Evolutionary conservation across 2,113 vertebrate species (phyloP).

Genomic region (Bubo scandiacus): DNA sequence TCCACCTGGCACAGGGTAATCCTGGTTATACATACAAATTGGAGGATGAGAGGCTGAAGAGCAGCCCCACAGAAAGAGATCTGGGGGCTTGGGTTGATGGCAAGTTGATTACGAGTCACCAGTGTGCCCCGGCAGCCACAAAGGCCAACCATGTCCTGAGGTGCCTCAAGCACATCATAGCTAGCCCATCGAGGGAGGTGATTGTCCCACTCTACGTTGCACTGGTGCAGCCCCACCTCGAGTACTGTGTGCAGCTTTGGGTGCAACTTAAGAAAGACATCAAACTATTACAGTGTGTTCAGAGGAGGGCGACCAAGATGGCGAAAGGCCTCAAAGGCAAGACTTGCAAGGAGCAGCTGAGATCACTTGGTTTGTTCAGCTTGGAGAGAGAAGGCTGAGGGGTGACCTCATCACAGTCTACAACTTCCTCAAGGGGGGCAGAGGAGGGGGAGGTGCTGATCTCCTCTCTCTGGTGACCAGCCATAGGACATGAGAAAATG

Average conservation of each 20-base stretch:
- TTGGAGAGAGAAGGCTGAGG: neutral
- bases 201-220: neutral
- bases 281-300: neutral
- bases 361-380: neutral
- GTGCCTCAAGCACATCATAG: accelerated
- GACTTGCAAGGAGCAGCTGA: neutral
- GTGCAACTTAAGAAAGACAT: neutral
- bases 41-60: neutral
- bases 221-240: accelerated
- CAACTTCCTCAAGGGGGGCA: neutral
- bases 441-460: neutral
- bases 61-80: neutral
- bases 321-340: neutral
- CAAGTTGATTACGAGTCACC: neutral
- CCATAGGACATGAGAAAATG: accelerated
- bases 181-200: accelerated
- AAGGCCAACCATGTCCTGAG: accelerated
- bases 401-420: neutral
- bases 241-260: neutral
- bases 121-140: neutral
- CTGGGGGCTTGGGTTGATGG: neutral
- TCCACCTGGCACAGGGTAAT: neutral
- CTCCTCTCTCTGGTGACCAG: neutral
- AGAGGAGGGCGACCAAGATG: neutral
- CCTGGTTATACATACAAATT: neutral